These are phyloP conservation scores for Dipodomys stephensi DNA, from an alignment of 2,113 vertebrate species.

Conservation along the genomic window DNA sequence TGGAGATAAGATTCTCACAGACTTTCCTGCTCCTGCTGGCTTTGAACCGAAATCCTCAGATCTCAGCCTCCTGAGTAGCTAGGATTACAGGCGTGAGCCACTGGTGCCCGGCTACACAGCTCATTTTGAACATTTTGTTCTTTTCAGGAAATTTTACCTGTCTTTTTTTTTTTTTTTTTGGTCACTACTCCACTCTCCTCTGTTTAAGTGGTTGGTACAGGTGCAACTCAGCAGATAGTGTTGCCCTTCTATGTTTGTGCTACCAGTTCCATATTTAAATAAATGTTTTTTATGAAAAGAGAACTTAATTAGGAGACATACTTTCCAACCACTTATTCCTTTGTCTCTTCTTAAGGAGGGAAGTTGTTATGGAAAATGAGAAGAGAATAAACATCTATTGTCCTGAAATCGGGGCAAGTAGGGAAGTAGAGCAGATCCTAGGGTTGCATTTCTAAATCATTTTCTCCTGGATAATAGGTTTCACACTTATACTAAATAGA, in stretches of 20 bases:
- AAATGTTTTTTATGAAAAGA: slow-evolving; percentile 15
- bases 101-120: neutral
- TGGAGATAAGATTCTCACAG: no score
- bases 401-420: neutral
- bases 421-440: neutral
- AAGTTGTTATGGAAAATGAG: slow-evolving; percentile 20
- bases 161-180: neutral
- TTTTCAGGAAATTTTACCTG: neutral
- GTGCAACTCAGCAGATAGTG: neutral
- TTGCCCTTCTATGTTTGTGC: neutral
- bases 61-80: no score
- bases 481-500: neutral
- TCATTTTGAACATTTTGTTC: neutral
- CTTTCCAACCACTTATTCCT: slow-evolving; percentile 16
- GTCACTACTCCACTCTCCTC: neutral
- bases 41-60: no score
- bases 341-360: neutral
- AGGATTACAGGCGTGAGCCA: no score
- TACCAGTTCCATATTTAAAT: slow-evolving; percentile 27
- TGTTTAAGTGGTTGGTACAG: slow-evolving; percentile 52
- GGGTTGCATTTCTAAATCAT: neutral
- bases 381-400: slow-evolving; percentile 9
- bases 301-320: slow-evolving; percentile 17
- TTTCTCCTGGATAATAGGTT: slow-evolving; percentile 23
- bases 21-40: no score